These are phyloP conservation scores for Criorhina ranunculi DNA, from an alignment of 2,888 invertebrate genomes.

Conservation along the genomic window DNA sequence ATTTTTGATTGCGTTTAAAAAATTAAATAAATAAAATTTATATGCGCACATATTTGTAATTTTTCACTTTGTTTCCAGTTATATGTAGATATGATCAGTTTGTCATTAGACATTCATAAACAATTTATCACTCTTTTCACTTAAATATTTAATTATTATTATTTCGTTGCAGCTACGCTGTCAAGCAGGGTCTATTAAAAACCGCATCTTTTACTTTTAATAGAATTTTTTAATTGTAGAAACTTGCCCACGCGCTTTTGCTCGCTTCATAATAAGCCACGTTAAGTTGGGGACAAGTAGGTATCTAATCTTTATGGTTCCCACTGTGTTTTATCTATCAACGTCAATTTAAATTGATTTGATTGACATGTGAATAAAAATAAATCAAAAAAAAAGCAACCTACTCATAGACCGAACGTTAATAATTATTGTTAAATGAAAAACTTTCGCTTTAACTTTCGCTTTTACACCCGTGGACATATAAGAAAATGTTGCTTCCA, in stretches of 20 bases:
- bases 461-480: conserved; percentile 43
- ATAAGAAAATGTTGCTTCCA: background rate
- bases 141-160: background rate
- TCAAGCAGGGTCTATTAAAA: background rate
- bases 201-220: background rate
- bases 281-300: background rate
- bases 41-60: too few species aligned
- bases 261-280: background rate
- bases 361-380: conserved; percentile 46
- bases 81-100: background rate
- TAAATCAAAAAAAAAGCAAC: conserved; percentile 14
- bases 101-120: background rate
- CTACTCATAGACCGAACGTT: conserved; percentile 28
- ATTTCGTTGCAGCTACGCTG: background rate
- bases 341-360: conserved; percentile 12
- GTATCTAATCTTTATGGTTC: background rate
- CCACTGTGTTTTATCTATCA: background rate
- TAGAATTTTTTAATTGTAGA: conserved; percentile 10
- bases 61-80: too few species aligned
- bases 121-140: background rate
- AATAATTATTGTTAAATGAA: conserved; percentile 37
- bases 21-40: too few species aligned
- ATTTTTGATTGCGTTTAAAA: too few species aligned
- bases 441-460: conserved; percentile 58
- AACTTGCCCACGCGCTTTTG: background rate